Conservation (phyloP, 2,888 invertebrate genomes). For the Habroteleia sp. region DNA sequence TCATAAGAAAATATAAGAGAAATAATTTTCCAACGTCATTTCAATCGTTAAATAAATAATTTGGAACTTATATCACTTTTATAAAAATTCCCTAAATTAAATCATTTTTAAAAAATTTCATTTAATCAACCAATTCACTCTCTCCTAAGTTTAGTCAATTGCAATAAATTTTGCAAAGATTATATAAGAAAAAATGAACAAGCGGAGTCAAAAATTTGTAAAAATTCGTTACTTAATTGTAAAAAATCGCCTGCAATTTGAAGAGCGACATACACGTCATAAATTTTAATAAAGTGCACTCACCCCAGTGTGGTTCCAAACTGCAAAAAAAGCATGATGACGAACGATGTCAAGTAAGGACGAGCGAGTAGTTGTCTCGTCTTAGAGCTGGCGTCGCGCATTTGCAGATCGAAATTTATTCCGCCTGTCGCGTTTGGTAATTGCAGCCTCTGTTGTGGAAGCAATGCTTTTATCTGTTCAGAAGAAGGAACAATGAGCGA, state of each 20-base stretch:
- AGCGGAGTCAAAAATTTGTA: constrained; percentile 2
- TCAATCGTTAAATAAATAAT: too few species aligned
- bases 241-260: constrained; percentile 17
- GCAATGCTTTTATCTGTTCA: constrained; percentile 80
- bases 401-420: constrained; percentile 79
- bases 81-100: too few species aligned
- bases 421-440: constrained; percentile 61
- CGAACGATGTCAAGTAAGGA: constrained; percentile 84
- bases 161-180: too few species aligned
- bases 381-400: constrained; percentile 84
- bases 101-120: too few species aligned
- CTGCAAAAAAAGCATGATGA: constrained; percentile 85
- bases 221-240: constrained; percentile 6
- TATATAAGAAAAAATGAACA: neutral
- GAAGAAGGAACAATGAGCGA: constrained; percentile 63
- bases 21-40: too few species aligned
- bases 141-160: too few species aligned
- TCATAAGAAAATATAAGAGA: too few species aligned
- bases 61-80: too few species aligned
- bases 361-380: constrained; percentile 85
- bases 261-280: constrained; percentile 21
- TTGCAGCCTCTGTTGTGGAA: constrained; percentile 66
- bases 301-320: constrained; percentile 86
- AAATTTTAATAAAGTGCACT: constrained; percentile 66
- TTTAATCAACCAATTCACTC: too few species aligned